Percentiles rank a stretch among this genome's conserved stretches.
phyloP scores from a whole-genome alignment of 2,113 vertebrate species.

The Genyomyrus donnyi region DNA sequence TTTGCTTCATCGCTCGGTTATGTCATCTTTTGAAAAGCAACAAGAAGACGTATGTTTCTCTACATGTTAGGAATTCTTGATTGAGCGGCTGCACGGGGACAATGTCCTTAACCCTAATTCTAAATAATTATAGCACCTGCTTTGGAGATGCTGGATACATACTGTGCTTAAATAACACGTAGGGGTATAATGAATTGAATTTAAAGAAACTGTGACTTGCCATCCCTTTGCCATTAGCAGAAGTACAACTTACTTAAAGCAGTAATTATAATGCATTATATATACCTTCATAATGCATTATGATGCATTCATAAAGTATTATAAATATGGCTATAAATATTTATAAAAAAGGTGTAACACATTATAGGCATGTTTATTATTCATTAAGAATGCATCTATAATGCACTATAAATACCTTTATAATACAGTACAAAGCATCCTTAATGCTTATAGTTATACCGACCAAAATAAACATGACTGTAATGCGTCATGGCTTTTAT shows the following conservation, averaged over 20 bases:
- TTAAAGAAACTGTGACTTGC: background rate
- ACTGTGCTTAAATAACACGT: background rate
- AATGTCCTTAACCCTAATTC: background rate
- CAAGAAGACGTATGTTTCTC: background rate
- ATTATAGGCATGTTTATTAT: too few species aligned
- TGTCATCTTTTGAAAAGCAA: background rate
- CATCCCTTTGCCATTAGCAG: background rate
- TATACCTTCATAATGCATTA: background rate
- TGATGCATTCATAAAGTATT: background rate
- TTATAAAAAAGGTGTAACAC: too few species aligned
- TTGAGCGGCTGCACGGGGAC: background rate
- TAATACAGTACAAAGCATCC: background rate
- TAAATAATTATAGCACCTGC: background rate
- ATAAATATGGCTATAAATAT: too few species aligned
- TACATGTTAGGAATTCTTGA: background rate
- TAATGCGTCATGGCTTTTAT: background rate
- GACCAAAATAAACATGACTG: background rate
- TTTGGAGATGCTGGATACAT: background rate
- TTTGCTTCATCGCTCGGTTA: background rate
- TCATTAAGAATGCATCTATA: too few species aligned
- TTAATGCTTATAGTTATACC: background rate
- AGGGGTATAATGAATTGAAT: background rate
- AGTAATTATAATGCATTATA: too few species aligned
- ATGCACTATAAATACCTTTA: background rate
- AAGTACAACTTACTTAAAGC: background rate